These are phyloP conservation scores for Saccopteryx bilineata DNA, from an alignment of 2,113 vertebrate species.

Conservation along the genomic window DNA sequence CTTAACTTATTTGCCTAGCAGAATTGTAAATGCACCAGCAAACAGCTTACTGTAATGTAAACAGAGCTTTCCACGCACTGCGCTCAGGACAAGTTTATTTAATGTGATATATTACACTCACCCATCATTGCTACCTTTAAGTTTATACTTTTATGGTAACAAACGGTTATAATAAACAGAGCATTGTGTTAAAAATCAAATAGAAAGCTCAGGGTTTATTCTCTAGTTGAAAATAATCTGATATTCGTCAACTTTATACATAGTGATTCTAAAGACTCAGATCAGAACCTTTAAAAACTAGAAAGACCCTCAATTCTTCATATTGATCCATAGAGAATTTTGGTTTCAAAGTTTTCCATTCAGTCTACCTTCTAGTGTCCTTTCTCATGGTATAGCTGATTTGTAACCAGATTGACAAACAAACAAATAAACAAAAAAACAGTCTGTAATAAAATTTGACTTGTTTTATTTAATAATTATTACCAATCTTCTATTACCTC, in stretches of 20 bases:
- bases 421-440: neutral
- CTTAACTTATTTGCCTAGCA: constrained; percentile 87
- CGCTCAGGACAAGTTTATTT: constrained; percentile 87
- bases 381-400: neutral
- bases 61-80: constrained; percentile 81
- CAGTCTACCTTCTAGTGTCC: no score
- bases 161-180: constrained; percentile 88
- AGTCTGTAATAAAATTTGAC: neutral
- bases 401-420: neutral
- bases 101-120: constrained; percentile 86
- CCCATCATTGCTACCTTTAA: constrained; percentile 88
- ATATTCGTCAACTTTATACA: neutral
- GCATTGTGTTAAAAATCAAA: constrained; percentile 83
- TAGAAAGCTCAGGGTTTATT: constrained; percentile 68
- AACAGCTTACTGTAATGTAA: constrained; percentile 89
- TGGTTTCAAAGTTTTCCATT: neutral
- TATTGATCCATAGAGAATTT: neutral
- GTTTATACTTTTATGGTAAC: constrained; percentile 90
- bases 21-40: constrained; percentile 86
- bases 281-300: neutral
- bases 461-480: neutral
- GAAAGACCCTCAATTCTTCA: neutral
- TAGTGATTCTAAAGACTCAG: neutral
- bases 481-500: neutral
- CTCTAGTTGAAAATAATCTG: constrained; percentile 34